Conservation (phyloP, 2,888 invertebrate species). For the Limnephilus lunatus region DNA sequence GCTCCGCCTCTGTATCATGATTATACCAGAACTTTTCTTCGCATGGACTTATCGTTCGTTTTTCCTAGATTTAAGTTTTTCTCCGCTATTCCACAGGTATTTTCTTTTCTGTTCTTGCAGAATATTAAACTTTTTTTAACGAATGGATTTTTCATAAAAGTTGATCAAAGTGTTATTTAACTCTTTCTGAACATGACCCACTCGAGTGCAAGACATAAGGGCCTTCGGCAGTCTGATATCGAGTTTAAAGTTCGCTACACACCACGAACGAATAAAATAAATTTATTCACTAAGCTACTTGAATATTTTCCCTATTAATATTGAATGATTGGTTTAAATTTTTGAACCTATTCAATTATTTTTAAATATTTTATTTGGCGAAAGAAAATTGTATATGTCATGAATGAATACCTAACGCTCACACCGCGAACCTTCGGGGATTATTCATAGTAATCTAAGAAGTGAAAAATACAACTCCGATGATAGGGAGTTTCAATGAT, state of each 20-base stretch:
- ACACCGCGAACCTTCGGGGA: no score
- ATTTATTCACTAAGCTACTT: not conserved
- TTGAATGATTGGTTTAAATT: not conserved
- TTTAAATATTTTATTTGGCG: not conserved
- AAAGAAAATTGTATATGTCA: no score
- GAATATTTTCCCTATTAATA: not conserved
- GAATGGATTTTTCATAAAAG: not conserved
- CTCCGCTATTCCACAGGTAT: not conserved
- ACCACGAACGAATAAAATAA: not conserved
- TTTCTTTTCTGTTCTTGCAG: not conserved
- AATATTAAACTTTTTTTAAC: not conserved
- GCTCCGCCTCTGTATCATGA: not conserved
- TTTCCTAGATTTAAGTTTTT: not conserved
- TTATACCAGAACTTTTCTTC: not conserved
- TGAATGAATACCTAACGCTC: not conserved
- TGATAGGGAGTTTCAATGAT: no score
- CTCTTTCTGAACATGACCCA: not conserved
- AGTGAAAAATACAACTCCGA: no score
- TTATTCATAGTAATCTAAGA: no score
- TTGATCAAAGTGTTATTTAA: not conserved
- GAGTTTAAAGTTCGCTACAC: not conserved
- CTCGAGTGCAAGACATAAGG: not conserved
- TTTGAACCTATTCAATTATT: not conserved
- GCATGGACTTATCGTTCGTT: not conserved
- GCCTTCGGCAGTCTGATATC: not conserved